phyloP scores from a whole-genome alignment of 2,888 invertebrate genomes.

The Operophtera brumata region DNA sequence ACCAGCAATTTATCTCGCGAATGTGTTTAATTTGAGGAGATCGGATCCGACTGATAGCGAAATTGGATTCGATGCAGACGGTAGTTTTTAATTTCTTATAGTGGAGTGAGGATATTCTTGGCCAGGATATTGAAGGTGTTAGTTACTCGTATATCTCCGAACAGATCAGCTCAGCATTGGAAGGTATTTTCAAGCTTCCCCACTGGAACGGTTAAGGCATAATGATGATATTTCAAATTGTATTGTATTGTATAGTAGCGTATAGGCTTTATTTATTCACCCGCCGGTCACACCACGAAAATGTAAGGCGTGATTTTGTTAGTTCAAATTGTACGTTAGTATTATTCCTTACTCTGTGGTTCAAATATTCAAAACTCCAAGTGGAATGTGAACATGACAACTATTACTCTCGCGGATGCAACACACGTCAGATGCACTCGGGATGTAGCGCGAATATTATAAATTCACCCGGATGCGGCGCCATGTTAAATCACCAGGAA shows the following conservation, averaged over 20 bases:
- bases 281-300: too few species aligned
- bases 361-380: constrained; percentile 8
- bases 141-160: too few species aligned
- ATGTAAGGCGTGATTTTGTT: neutral
- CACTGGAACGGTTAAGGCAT: too few species aligned
- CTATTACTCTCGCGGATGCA: constrained; percentile 37
- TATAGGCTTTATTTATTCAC: too few species aligned
- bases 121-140: neutral
- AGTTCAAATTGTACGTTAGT: too few species aligned
- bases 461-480: constrained; percentile 44
- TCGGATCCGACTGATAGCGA: constrained; percentile 12
- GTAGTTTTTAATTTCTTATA: constrained; percentile 14
- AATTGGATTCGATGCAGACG: constrained; percentile 10
- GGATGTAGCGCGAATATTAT: constrained; percentile 50
- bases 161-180: too few species aligned
- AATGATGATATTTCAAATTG: too few species aligned
- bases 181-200: too few species aligned
- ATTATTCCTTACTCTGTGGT: too few species aligned
- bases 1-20: constrained; percentile 19
- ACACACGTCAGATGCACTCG: constrained; percentile 40
- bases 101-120: neutral
- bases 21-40: constrained; percentile 21
- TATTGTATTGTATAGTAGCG: too few species aligned
- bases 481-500: constrained; percentile 53
- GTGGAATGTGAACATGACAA: constrained; percentile 33